Percentiles rank a stretch among this genome's conserved stretches.
Evolutionary conservation across 2,888 invertebrate genomes (phyloP).

Genomic region (Halocaridina rubra): DNA sequence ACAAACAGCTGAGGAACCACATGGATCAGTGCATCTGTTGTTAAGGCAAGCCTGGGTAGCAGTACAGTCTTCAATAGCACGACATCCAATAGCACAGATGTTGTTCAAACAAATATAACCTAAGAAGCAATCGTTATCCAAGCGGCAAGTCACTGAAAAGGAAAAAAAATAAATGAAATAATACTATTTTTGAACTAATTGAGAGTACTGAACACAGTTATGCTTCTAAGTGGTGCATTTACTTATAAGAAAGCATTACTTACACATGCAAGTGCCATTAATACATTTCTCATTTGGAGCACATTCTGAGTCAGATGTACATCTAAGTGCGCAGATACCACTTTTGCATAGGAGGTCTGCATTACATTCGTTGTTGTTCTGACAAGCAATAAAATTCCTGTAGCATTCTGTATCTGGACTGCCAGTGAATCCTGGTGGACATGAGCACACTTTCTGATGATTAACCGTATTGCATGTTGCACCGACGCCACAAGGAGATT

Average conservation of each 20-base stretch:
- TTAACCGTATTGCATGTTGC: slow-evolving; percentile 92
- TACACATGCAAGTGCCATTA: slow-evolving; percentile 82
- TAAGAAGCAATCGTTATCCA: slow-evolving; percentile 91
- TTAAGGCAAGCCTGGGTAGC: slow-evolving; percentile 83
- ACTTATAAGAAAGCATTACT: no score
- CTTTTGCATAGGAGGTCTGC: slow-evolving; percentile 81
- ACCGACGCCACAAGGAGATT: slow-evolving; percentile 82
- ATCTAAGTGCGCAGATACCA: slow-evolving; percentile 84
- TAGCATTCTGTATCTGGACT: slow-evolving; percentile 78
- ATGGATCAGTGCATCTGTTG: slow-evolving; percentile 83
- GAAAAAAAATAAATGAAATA: slow-evolving; percentile 11
- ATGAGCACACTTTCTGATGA: slow-evolving; percentile 92
- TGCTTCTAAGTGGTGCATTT: no score
- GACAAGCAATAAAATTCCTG: slow-evolving; percentile 62
- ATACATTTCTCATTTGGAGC: slow-evolving; percentile 91
- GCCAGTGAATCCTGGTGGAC: slow-evolving; percentile 87
- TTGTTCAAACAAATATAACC: slow-evolving; percentile 89
- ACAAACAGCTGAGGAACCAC: slow-evolving; percentile 64
- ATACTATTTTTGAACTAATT: neutral
- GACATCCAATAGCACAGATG: slow-evolving; percentile 87
- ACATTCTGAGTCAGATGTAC: slow-evolving; percentile 82
- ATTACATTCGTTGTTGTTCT: slow-evolving; percentile 70
- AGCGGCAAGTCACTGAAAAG: slow-evolving; percentile 82
- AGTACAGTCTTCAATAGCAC: slow-evolving; percentile 87
- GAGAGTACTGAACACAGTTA: no score